Conservation (phyloP, 1,140 invertebrate species). For the Drosophila pachea region DNA sequence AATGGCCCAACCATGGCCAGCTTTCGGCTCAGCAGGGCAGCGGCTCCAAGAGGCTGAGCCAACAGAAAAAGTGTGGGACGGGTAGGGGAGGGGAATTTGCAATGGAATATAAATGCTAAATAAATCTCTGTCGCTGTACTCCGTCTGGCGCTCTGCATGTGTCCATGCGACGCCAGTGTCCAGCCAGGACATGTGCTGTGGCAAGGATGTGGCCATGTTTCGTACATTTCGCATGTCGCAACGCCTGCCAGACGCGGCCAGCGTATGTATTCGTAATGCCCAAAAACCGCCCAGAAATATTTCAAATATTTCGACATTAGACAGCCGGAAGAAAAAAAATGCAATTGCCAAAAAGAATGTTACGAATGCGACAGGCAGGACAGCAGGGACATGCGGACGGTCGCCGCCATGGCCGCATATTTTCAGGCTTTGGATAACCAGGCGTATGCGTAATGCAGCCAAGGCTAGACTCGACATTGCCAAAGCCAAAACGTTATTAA, state of each 20-base stretch:
- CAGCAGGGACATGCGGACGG: slow-evolving; percentile 1
- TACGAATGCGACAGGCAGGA: background rate
- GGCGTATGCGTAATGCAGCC: slow-evolving; percentile 18
- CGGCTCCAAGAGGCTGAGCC: slow-evolving; percentile 53
- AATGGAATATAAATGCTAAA: slow-evolving; percentile 57
- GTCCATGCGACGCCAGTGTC: slow-evolving; percentile 58
- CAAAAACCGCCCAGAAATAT: slow-evolving; percentile 38
- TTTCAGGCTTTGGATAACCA: slow-evolving; percentile 9
- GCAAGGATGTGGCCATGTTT: slow-evolving; percentile 38
- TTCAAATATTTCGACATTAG: slow-evolving; percentile 49
- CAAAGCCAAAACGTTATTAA: background rate
- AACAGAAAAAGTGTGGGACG: slow-evolving; percentile 50
- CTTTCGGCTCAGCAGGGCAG: slow-evolving; percentile 2
- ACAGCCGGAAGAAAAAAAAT: slow-evolving; percentile 18
- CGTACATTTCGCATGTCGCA: slow-evolving; percentile 31
- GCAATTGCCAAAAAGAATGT: slow-evolving; percentile 43
- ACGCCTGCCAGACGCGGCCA: slow-evolving; percentile 40
- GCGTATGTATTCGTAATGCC: slow-evolving; percentile 44
- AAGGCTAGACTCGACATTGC: background rate
- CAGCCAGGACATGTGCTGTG: slow-evolving; percentile 56
- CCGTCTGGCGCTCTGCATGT: slow-evolving; percentile 54
- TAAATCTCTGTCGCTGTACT: slow-evolving; percentile 53
- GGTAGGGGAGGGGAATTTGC: slow-evolving; percentile 43
- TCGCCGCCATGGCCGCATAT: background rate
- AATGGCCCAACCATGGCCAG: background rate